A percentile compares a stretch with the other conserved stretches of the same genome.
These are phyloP conservation scores for Amniataba percoides DNA, from an alignment of 2,797 vertebrate species.

Conservation along the genomic window DNA sequence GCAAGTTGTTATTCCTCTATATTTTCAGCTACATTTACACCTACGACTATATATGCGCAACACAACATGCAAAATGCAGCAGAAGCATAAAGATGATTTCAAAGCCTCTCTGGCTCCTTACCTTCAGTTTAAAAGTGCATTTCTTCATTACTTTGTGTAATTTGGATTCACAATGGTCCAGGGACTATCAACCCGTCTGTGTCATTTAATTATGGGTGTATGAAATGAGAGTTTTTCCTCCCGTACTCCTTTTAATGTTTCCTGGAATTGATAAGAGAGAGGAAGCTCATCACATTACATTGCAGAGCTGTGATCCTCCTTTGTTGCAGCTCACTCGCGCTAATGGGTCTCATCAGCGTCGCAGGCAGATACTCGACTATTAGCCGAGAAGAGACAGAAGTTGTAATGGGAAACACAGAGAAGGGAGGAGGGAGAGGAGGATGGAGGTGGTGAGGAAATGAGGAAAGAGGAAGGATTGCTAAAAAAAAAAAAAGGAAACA, in stretches of 20 bases:
- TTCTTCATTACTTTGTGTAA: slow-evolving; percentile 76
- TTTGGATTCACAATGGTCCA: slow-evolving; percentile 75
- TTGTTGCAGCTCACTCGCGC: slow-evolving; percentile 86
- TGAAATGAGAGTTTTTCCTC: slow-evolving; percentile 85
- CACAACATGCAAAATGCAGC: slow-evolving; percentile 6
- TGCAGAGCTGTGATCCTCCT: slow-evolving; percentile 85
- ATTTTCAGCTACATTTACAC: not conserved
- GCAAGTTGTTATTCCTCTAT: not conserved
- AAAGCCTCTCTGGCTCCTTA: slow-evolving; percentile 41
- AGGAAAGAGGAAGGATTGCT: no score
- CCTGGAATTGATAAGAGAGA: slow-evolving; percentile 84
- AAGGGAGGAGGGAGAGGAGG: not conserved
- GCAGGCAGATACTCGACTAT: slow-evolving; percentile 89
- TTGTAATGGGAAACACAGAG: slow-evolving; percentile 61
- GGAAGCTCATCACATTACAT: slow-evolving; percentile 85
- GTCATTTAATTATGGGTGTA: slow-evolving; percentile 91
- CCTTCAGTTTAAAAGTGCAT: slow-evolving; percentile 57
- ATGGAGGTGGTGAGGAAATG: not conserved
- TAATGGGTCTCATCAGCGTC: slow-evolving; percentile 88
- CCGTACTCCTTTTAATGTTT: slow-evolving; percentile 82
- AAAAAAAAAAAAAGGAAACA: not conserved
- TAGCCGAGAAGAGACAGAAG: slow-evolving; percentile 86
- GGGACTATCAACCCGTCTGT: slow-evolving; percentile 83
- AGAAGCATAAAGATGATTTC: slow-evolving; percentile 31
- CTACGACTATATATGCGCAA: not conserved